phyloP scores from a whole-genome alignment of 2,888 invertebrate genomes.

The Rhyacophila evoluta region DNA sequence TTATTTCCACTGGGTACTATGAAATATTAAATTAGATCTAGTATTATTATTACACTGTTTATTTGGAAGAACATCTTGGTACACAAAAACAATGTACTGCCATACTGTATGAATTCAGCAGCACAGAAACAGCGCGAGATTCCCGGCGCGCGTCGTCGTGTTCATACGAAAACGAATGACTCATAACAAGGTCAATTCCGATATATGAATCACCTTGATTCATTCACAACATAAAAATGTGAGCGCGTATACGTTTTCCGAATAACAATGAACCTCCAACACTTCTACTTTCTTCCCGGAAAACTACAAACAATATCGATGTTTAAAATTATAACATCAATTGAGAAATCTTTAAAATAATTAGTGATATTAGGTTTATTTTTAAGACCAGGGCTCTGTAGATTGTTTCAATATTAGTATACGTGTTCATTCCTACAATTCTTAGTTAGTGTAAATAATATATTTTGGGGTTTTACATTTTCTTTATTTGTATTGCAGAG shows the following conservation, averaged over 20 bases:
- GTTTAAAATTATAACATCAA: too few relatives aligned
- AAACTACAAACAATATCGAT: neutral
- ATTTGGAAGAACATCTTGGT: slow-evolving; percentile 29
- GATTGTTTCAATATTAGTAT: too few relatives aligned
- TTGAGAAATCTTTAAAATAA: too few relatives aligned
- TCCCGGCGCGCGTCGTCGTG: slow-evolving; percentile 67
- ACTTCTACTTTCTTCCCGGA: neutral
- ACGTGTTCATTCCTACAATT: too few relatives aligned
- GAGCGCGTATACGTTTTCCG: slow-evolving; percentile 11
- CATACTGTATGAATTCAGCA: neutral
- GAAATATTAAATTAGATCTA: neutral
- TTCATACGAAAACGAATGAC: slow-evolving; percentile 64
- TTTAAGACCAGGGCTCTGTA: too few relatives aligned
- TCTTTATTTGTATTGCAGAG: too few relatives aligned
- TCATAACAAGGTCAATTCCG: slow-evolving; percentile 73
- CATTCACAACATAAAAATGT: slow-evolving; percentile 31
- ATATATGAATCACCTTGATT: slow-evolving; percentile 68
- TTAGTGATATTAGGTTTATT: too few relatives aligned
- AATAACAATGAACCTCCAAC: slow-evolving; percentile 12
- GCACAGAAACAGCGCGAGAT: slow-evolving; percentile 63
- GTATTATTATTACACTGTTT: slow-evolving; percentile 54
- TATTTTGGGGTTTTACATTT: too few relatives aligned
- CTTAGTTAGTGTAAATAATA: too few relatives aligned
- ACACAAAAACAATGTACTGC: slow-evolving; percentile 28
- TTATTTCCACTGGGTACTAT: slow-evolving; percentile 20